phyloP scores from a whole-genome alignment of 92 coral and sea anemone species.

The Siderastrea radians region DNA sequence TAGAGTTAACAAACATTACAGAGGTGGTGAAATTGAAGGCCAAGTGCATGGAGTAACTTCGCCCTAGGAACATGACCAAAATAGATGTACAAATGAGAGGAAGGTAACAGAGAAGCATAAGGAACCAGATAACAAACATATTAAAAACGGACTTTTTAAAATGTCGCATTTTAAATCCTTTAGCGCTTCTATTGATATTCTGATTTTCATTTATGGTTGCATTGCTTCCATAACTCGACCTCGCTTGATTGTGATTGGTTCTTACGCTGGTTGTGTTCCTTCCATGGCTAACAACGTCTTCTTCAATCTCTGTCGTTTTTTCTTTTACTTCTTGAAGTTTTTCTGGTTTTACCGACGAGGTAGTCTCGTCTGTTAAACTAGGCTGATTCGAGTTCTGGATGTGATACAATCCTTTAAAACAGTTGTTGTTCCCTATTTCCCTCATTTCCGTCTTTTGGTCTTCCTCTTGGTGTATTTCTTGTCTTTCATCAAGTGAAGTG shows the following conservation, averaged over 20 bases:
- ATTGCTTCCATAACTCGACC: not conserved
- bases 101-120: constrained; percentile 42
- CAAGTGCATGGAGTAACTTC: constrained; percentile 28
- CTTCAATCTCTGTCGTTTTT: not conserved
- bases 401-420: not conserved
- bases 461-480: not conserved
- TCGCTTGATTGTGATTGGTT: not conserved
- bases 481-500: not conserved
- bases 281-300: not conserved
- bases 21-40: constrained; percentile 53
- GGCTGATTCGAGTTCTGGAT: not conserved
- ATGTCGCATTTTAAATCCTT: constrained; percentile 24
- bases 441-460: not conserved
- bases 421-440: not conserved
- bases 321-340: not conserved
- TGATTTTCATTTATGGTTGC: not conserved
- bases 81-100: constrained; percentile 28
- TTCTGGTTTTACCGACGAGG: not conserved
- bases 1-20: constrained; percentile 46
- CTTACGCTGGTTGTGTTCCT: not conserved
- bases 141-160: constrained; percentile 43
- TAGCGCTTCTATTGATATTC: not conserved
- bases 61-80: constrained; percentile 15
- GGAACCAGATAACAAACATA: constrained; percentile 51
- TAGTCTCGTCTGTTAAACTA: not conserved